Percentiles rank a stretch among this genome's conserved stretches.
Conservation (phyloP, 2,113 vertebrate genomes). For the Ranitomeya variabilis region DNA sequence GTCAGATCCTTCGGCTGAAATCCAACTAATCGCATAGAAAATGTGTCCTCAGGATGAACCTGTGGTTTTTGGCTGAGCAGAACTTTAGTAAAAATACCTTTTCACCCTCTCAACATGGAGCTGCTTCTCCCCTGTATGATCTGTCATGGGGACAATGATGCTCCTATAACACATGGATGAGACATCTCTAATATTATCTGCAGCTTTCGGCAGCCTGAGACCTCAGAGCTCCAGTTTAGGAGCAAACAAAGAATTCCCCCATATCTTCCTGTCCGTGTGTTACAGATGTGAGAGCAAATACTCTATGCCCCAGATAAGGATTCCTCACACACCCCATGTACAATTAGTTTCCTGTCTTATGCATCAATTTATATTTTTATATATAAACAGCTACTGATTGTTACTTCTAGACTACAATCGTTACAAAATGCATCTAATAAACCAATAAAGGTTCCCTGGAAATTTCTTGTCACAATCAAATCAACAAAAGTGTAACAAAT, state of each 20-base stretch:
- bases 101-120: slow-evolving; percentile 90
- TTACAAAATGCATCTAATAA: not conserved
- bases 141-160: slow-evolving; percentile 89
- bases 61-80: slow-evolving; percentile 90
- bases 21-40: slow-evolving; percentile 91
- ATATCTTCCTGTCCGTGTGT: slow-evolving; percentile 15
- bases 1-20: slow-evolving; percentile 97
- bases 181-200: slow-evolving; percentile 86
- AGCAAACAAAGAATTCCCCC: slow-evolving; percentile 19
- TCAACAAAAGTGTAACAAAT: not conserved
- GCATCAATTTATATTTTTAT: slow-evolving; percentile 1
- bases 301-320: slow-evolving; percentile 4
- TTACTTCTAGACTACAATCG: not conserved
- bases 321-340: slow-evolving; percentile 27
- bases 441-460: not conserved
- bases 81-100: slow-evolving; percentile 98
- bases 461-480: not conserved
- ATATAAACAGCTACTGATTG: not conserved
- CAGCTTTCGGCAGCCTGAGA: slow-evolving; percentile 80
- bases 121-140: slow-evolving; percentile 83
- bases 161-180: slow-evolving; percentile 80
- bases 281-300: slow-evolving; percentile 19
- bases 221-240: slow-evolving; percentile 58
- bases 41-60: slow-evolving; percentile 99
- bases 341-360: slow-evolving; percentile 29